Conservation (phyloP, 2,888 invertebrate genomes). For the Morpho helenor region DNA sequence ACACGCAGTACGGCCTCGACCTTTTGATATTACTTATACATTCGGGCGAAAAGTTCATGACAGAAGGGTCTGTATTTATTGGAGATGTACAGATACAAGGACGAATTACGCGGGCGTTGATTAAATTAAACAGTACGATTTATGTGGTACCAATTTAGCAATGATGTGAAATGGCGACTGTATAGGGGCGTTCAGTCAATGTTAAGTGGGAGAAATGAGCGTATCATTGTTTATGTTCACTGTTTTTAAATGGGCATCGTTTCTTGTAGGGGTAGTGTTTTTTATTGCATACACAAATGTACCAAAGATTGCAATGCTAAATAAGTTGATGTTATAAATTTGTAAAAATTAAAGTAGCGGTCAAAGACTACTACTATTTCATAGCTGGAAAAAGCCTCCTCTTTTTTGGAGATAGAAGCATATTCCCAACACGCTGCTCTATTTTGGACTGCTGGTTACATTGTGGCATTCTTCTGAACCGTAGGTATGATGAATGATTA, state of each 20-base stretch:
- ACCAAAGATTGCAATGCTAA: background rate
- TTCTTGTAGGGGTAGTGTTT: constrained; percentile 5
- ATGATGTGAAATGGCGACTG: constrained; percentile 64
- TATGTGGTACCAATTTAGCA: constrained; percentile 74
- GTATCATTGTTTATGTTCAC: constrained; percentile 26
- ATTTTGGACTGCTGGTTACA: too few species aligned
- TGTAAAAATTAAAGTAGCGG: too few species aligned
- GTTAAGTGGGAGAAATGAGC: constrained; percentile 52
- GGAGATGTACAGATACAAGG: constrained; percentile 38
- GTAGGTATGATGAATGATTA: too few species aligned
- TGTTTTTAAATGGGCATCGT: constrained; percentile 14
- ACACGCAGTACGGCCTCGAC: constrained; percentile 28
- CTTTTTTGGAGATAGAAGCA: too few species aligned
- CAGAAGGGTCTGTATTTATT: constrained; percentile 41
- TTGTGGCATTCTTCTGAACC: too few species aligned
- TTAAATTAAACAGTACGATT: constrained; percentile 74
- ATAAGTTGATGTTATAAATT: too few species aligned
- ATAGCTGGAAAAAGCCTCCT: too few species aligned
- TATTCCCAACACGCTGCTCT: too few species aligned
- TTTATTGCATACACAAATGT: background rate
- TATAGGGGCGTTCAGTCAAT: constrained; percentile 56
- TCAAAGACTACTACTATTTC: too few species aligned
- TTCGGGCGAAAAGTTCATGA: constrained; percentile 30
- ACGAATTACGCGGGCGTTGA: constrained; percentile 66
- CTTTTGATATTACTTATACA: constrained; percentile 25